Base-by-base conservation (phyloP, 2,888 invertebrate genomes). In the Polyommatus icarus region DNA sequence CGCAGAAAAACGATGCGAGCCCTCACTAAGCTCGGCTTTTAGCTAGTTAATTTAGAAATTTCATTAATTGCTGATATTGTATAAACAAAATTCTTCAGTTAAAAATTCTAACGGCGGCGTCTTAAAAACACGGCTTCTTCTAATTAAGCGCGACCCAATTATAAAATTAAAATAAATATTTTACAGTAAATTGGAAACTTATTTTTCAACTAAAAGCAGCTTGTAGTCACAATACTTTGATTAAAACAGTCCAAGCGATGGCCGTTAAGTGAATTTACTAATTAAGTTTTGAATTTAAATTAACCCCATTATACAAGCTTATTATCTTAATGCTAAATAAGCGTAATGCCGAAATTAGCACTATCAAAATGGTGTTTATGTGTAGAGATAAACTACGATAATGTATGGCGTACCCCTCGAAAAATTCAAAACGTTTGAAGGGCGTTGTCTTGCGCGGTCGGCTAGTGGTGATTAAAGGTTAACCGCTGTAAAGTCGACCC, bases 141-240 rank as follows among this genome's bases (percentile, higher is more conserved):
- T 75, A 75, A 75, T 75, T 75, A 75, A 20, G 67, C 72, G 40
- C 73, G 24, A 73, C 73, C 75, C 18, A 50, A 46, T 50, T 75
- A 75, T 24, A 29, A 75, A 75, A 75, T 54, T 32, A 32, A 75
- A 50, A 32, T 54, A 75, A 75, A 75, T 75, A 54, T 54, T 29
- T 18, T 54, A 24, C 18, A 75, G 75, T 75, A 75, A 54, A 75
- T 75, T 75, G 40, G 18, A 75, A 75, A 29, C 24, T 75, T 75
- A 12, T 54, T 29, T 75, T 54, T 29, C 24, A 67, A 15, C 29
- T 32, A 32, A 24, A 67, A 67, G 15, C 6, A 5, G 5, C 15
- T 29, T 32, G 6, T 4, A 4, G 67, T 29, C 24, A 24, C 61
- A 8, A 10, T 10, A 67, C 32, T 67, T 32, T 67, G 67, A 67